Base-by-base conservation (phyloP, 2,113 vertebrate species). In the Tachuris rubrigastra region DNA sequence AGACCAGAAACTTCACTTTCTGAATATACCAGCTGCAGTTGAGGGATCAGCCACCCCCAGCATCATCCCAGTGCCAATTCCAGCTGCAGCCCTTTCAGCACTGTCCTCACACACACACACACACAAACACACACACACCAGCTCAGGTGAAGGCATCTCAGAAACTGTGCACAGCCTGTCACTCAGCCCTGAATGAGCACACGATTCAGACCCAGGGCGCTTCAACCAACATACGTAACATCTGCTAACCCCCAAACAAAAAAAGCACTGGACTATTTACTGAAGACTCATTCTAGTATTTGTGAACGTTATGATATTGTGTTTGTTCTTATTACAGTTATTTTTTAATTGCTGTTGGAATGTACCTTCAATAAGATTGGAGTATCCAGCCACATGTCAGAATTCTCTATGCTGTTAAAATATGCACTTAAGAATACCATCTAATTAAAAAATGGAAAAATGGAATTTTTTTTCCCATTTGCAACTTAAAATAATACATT, bases 81-180 rank as follows among this genome's bases (percentile, higher is more conserved):
- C 71, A 90, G 3, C n/a, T 4, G 42, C 33, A 23, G 46, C 59
- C 28, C 19, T 13, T 50, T 55, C 59, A 49, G 53, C 2, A 27
- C 17, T 1, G 1, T 42, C 37, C 33, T 30, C 1, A 0, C 28
- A 22, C 5, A 2, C 21, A 2, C 21, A 3, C 1, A 0, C 17
- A 2, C 21, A 3, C 1, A 0, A n/a, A 0, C 28, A 22, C 5
- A 2, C 21, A 2, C 21, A 3, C 1, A 0, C 17, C 66, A 78
- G n/a, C n/a, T 13, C 55, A 18, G 19, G 17, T 4, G 14, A 55
- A 41, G 30, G 24, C 71, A 46, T 20, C 35, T 35, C 6, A 1
- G 27, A 22, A 24, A 67, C 27, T 0, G 8, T 8, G 37, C 2
- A 2, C 5, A 33, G 31, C 14, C 24, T 3, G 13, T 23, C 56